phyloP scores from a whole-genome alignment of 1,140 invertebrate species.

The Lineus longissimus region DNA sequence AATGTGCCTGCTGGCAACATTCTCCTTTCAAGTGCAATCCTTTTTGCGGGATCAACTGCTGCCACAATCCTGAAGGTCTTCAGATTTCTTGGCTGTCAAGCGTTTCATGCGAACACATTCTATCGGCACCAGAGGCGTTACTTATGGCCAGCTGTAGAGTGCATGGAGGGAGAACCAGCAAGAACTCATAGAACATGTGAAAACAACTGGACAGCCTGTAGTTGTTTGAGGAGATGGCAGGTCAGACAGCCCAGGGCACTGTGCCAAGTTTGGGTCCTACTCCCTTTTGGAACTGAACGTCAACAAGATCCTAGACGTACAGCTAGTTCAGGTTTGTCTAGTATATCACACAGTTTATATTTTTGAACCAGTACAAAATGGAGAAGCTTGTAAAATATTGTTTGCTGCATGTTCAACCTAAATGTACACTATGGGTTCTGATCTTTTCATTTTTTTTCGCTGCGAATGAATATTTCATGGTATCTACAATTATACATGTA shows the following conservation, averaged over 20 bases:
- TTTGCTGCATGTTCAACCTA: too few relatives aligned
- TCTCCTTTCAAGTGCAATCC: not conserved
- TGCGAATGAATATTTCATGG: too few relatives aligned
- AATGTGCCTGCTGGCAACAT: not conserved
- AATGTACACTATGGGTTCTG: too few relatives aligned
- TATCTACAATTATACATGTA: too few relatives aligned
- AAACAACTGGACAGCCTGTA: not conserved
- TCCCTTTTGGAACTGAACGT: constrained; percentile 15
- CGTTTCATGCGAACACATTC: not conserved
- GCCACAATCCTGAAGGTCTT: constrained; percentile 3
- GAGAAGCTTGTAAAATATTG: too few relatives aligned
- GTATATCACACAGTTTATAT: constrained; percentile 5
- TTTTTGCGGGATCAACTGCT: constrained; percentile 3
- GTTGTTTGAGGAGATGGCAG: constrained; percentile 15
- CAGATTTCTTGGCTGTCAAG: not conserved
- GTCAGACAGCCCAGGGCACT: constrained; percentile 20
- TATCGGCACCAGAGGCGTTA: not conserved
- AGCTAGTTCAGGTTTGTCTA: constrained; percentile 24
- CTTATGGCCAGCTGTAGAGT: constrained; percentile 1
- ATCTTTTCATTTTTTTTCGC: too few relatives aligned
- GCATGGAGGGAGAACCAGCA: not conserved
- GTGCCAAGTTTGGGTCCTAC: constrained; percentile 24
- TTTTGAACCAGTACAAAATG: too few relatives aligned
- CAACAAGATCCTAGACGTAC: constrained; percentile 16
- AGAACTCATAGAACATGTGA: not conserved